Evolutionary conservation across 2,888 invertebrate species (phyloP), one percentile per base, ranked within the genome.

Genomic region (Apantesis nais): DNA sequence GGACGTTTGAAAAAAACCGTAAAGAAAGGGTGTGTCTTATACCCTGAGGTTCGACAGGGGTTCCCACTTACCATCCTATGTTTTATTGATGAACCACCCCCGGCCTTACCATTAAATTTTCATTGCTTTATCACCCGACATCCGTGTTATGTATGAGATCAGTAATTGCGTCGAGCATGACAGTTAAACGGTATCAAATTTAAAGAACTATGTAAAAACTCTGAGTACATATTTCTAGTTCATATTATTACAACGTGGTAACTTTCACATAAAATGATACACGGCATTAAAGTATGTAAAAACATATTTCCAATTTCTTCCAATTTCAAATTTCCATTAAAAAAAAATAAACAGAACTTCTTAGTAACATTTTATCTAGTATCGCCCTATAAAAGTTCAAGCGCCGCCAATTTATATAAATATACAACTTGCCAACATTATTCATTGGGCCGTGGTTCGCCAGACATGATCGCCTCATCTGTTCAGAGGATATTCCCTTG

Each of bases 1-100:
- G 68, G 75, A 73, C 34, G 80, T 77, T 78, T 77, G 81, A 83
- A 83, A 84, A 86, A 87, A 80, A 76, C 75, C 37, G n/a, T n/a
- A n/a, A n/a, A n/a, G 62, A 52, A 34, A 61, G 66, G 82, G 82
- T 74, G 79, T 75, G 62, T 71, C 71, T 77, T 77, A 76, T 79
- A 76, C 77, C 79, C 84, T 84, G 85, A 82, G 83, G 84, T 86
- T 85, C 85, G 83, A 92, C 91, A 90, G 84, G 80, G 88, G 83
- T 89, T 85, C 80, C 87, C 89, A 90, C 92, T 93, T 90, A 89
- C 84, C 87, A 88, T 86, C 87, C 82, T 70, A 93, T 93, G 92
- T 90, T 88, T 93, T 93, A 93, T 93, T 86, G 88, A 92, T 92
- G 90, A 77, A 80, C 72, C 70, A 71, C 75, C 74, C 75, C 82